phyloP scores from a whole-genome alignment of 1,140 invertebrate species.

The Lordiphosa mommai region DNA sequence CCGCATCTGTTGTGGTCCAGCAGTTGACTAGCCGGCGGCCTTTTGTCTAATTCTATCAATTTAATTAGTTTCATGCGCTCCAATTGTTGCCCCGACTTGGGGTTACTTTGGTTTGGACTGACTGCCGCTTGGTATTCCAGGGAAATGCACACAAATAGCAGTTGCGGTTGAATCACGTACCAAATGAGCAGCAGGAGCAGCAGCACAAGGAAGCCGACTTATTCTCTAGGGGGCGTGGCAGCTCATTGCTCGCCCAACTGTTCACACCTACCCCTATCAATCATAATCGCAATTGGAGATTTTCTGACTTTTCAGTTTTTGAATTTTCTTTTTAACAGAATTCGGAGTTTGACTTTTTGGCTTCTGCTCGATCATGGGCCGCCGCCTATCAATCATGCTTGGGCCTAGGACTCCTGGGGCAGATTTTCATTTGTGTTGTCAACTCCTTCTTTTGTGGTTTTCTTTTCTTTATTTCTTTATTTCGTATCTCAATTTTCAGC shows the following conservation, averaged over 20 bases:
- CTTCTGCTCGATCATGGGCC: slow-evolving; percentile 63
- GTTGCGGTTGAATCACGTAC: slow-evolving; percentile 62
- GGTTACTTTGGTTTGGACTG: background rate
- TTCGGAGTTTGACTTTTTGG: slow-evolving; percentile 48
- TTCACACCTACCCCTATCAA: slow-evolving; percentile 66
- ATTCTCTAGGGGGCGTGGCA: slow-evolving; percentile 42
- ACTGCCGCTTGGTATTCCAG: slow-evolving; percentile 18
- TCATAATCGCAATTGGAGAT: slow-evolving; percentile 54
- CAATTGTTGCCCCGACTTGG: slow-evolving; percentile 46
- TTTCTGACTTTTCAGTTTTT: slow-evolving; percentile 41
- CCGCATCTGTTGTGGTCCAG: slow-evolving; percentile 7
- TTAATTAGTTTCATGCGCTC: slow-evolving; percentile 74
- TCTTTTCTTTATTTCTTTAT: slow-evolving; percentile 6
- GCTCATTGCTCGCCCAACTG: slow-evolving; percentile 40
- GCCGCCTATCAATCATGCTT: slow-evolving; percentile 44
- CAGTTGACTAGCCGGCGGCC: slow-evolving; percentile 24
- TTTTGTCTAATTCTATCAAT: slow-evolving; percentile 71
- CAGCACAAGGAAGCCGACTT: slow-evolving; percentile 2
- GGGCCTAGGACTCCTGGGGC: slow-evolving; percentile 9
- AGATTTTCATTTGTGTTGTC: slow-evolving; percentile 62
- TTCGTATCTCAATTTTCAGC: slow-evolving; percentile 59
- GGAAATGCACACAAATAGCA: slow-evolving; percentile 36
- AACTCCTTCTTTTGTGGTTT: slow-evolving; percentile 71
- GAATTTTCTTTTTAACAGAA: slow-evolving; percentile 46
- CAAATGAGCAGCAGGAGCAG: slow-evolving; percentile 43